phyloP scores from a whole-genome alignment of 2,113 vertebrate genomes.

The Notarius lentiginosus region DNA sequence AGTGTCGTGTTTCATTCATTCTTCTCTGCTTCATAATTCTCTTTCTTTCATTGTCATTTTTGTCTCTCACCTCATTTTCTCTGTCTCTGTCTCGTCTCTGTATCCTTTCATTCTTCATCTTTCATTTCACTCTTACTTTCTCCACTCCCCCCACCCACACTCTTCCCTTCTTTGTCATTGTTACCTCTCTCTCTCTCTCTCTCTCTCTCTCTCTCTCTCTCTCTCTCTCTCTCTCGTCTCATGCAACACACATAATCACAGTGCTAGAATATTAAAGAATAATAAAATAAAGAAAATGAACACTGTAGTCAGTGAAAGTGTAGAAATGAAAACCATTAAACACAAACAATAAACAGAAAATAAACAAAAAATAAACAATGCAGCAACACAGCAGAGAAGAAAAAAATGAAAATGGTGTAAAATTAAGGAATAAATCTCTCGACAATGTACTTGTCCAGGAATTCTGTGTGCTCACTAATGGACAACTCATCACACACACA shows the following conservation, averaged over 20 bases:
- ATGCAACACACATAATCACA: neutral
- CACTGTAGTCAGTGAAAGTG: neutral
- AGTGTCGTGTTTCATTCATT: too few species aligned
- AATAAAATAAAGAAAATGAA: constrained; percentile 13
- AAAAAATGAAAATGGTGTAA: neutral
- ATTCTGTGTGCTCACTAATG: neutral
- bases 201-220: neutral
- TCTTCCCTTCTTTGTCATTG: too few species aligned
- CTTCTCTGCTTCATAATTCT: too few species aligned
- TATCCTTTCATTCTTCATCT: too few species aligned
- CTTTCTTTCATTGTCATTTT: too few species aligned
- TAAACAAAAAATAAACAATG: neutral
- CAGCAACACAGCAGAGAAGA: neutral
- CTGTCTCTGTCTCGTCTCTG: too few species aligned
- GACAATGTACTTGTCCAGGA: neutral
- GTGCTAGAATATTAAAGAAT: constrained; percentile 1
- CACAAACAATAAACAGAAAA: neutral
- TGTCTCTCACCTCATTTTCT: neutral
- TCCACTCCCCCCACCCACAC: too few species aligned
- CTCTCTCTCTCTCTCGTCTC: neutral
- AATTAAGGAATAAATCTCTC: neutral
- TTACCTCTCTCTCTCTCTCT: neutral
- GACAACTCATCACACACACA: neutral
- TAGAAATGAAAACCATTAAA: constrained; percentile 11
- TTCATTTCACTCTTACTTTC: too few species aligned